Evolutionary conservation across 2,797 vertebrate species (phyloP).

Genomic region (Phylloscopus collybita): DNA sequence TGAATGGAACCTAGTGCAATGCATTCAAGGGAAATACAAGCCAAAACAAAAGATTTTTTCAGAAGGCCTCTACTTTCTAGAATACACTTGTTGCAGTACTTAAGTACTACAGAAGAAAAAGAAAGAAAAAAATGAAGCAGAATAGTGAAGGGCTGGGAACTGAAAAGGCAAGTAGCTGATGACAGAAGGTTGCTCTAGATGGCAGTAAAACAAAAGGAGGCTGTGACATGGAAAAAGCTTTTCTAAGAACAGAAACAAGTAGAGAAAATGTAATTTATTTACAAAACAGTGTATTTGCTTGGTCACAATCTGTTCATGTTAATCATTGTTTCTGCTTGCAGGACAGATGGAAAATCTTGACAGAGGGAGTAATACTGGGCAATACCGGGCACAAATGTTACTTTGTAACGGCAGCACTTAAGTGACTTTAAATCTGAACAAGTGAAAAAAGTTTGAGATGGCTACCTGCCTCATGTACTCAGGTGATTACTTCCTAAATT

Average conservation of each 20-base stretch:
- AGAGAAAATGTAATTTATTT: not conserved
- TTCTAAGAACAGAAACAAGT: not conserved
- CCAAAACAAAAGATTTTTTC: not conserved
- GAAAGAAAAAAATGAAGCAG: not conserved
- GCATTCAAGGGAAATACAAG: not conserved
- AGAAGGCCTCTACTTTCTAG: not conserved
- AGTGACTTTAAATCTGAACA: not conserved
- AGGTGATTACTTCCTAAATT: not conserved
- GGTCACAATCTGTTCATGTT: not conserved
- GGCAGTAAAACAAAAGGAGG: slow-evolving; percentile 9
- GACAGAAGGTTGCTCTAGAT: not conserved
- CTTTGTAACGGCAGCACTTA: not conserved
- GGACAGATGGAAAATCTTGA: not conserved
- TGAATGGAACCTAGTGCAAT: not conserved
- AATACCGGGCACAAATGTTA: not conserved
- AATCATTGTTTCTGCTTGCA: not conserved
- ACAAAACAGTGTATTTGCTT: not conserved
- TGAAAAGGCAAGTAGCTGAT: not conserved
- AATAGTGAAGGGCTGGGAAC: not conserved
- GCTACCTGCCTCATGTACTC: not conserved
- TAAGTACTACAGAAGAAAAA: not conserved
- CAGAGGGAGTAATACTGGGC: not conserved
- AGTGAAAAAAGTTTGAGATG: not conserved
- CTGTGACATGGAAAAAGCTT: not conserved
- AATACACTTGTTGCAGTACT: not conserved